Conservation (phyloP, 2,797 vertebrate genomes). For the Peromyscus melanophrys region DNA sequence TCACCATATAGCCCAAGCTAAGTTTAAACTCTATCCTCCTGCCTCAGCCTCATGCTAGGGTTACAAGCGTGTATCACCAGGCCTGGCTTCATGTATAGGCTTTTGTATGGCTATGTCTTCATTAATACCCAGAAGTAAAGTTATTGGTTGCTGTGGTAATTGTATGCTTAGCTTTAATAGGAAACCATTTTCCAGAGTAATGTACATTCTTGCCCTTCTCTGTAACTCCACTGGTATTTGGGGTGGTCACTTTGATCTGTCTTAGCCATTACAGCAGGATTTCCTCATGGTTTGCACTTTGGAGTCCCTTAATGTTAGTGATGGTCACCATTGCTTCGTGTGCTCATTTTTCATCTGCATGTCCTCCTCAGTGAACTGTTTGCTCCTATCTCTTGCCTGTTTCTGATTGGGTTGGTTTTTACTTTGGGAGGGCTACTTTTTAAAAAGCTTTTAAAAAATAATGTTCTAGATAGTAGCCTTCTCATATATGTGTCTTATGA, state of each 20-base stretch:
- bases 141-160: not conserved
- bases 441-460: not conserved
- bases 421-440: not conserved
- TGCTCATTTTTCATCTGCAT: not conserved
- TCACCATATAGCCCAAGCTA: not conserved
- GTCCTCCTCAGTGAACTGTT: not conserved
- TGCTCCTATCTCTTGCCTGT: conserved; percentile 6
- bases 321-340: not conserved
- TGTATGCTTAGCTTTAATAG: not conserved
- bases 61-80: not conserved
- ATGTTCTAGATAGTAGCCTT: not conserved
- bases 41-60: not conserved
- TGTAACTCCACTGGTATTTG: not conserved
- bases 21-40: not conserved
- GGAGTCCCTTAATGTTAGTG: conserved; percentile 29
- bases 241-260: not conserved
- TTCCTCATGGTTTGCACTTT: conserved; percentile 58
- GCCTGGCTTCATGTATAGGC: not conserved
- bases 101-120: not conserved
- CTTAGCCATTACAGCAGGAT: conserved; percentile 10
- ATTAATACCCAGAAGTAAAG: not conserved
- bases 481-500: not conserved
- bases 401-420: not conserved
- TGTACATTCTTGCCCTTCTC: conserved; percentile 24
- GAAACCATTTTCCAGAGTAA: not conserved